A percentile compares a stretch with the other conserved stretches of the same genome.
phyloP scores from a whole-genome alignment of 2,797 vertebrate species.

The Momotus momota region DNA sequence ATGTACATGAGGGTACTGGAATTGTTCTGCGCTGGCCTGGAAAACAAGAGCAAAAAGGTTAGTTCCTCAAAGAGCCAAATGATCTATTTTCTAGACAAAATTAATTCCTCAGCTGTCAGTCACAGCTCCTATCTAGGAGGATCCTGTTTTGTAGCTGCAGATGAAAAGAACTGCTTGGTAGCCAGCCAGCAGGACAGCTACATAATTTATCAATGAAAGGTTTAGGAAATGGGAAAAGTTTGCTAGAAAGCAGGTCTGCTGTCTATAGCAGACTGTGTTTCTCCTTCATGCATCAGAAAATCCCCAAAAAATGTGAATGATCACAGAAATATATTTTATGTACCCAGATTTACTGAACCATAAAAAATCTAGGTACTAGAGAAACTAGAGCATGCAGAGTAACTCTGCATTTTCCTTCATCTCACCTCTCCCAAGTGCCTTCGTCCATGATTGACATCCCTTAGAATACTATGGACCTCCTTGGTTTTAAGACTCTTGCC shows the following conservation, averaged over 20 bases:
- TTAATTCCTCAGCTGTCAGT: background rate
- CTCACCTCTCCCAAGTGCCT: background rate
- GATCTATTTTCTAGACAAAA: background rate
- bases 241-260: constrained; percentile 12
- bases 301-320: background rate
- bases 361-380: background rate
- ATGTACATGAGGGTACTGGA: background rate
- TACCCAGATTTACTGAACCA: background rate
- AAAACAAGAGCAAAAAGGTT: background rate
- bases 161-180: background rate
- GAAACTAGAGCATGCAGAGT: background rate
- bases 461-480: background rate
- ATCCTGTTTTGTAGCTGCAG: background rate
- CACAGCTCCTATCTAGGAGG: background rate
- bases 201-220: constrained; percentile 10
- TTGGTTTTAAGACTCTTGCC: background rate
- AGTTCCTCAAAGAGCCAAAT: background rate
- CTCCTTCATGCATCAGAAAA: background rate
- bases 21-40: background rate
- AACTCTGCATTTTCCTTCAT: background rate
- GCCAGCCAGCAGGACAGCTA: background rate
- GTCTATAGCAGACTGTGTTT: background rate
- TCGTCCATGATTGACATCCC: background rate
- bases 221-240: background rate
- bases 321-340: background rate